Base-by-base conservation (phyloP, 2,888 invertebrate genomes). In the Ephialtes manifestator region DNA sequence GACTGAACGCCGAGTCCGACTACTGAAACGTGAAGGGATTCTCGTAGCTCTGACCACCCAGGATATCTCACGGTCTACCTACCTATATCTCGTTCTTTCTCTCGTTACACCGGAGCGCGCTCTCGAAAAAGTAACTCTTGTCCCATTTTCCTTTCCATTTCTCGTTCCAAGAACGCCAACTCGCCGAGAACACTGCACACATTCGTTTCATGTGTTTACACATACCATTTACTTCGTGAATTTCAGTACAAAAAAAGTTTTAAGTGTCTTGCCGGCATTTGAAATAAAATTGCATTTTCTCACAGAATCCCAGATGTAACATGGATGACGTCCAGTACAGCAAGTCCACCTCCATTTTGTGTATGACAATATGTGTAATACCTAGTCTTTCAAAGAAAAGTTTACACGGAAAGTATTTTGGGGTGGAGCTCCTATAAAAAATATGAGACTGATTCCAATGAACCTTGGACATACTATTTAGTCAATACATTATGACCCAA, bases 41-140 rank as follows among this genome's bases (percentile, higher is more conserved):
- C 53, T 39, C 75, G 51, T 24, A 39, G 35, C 20, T 46, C 43
- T 24, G 35, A 20, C 58, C 46, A 24, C 20, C 20, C 65, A 31
- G 51, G 75, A 63, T 65, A 39, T 48, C 51, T 65, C 63, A 68
- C 68, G 68, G 24, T 65, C 65, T 11, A 31, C 75, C 28, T 31
- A 75, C 46, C 63, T 65, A 65, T 65, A 76, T 51, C 18, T 51
- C 51, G 65, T 65, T 76, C 65, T 65, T 53, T 51, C 75, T 65
- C 75, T 76, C 65, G 75, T 75, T 63, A 75, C 75, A 75, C 31
- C 31, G 28, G 63, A 63, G 75, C 48, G 48, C 35, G 48, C 75
- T 60, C 75, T 75, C 75, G 48, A 75, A 75, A 75, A 75, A 75
- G 48, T 75, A 63, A 75, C 72, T 74, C 72, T 74, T 74, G 72